These are phyloP conservation scores for Eledona agricola DNA, from an alignment of 2,888 invertebrate species.

Conservation along the genomic window DNA sequence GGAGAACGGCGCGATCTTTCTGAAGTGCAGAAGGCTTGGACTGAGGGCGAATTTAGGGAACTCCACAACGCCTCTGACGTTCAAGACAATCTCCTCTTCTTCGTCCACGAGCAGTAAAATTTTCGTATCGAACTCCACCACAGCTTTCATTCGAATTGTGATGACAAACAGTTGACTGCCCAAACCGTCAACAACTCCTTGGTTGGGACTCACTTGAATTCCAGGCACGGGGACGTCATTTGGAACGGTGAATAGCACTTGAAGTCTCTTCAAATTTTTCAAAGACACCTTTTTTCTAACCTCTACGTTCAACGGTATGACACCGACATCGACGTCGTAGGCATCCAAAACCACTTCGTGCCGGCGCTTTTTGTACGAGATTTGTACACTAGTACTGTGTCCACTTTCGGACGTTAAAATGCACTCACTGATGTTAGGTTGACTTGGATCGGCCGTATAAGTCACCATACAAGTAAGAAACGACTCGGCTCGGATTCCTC, in stretches of 20 bases:
- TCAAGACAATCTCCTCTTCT: slow-evolving; percentile 62
- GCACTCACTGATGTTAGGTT: slow-evolving; percentile 49
- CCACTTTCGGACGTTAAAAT: slow-evolving; percentile 56
- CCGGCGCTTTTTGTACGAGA: slow-evolving; percentile 28
- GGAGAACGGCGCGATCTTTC: slow-evolving; percentile 61
- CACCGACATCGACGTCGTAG: slow-evolving; percentile 47
- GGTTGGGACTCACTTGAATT: slow-evolving; percentile 46
- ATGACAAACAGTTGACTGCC: slow-evolving; percentile 48
- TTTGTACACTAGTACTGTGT: slow-evolving; percentile 45
- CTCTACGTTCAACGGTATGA: slow-evolving; percentile 58
- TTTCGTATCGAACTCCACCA: slow-evolving; percentile 38
- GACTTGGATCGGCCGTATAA: slow-evolving; percentile 47
- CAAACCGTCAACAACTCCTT: slow-evolving; percentile 44
- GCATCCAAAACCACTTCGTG: slow-evolving; percentile 37
- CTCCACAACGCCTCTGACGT: slow-evolving; percentile 63
- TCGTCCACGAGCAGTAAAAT: slow-evolving; percentile 46
- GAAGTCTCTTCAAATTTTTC: slow-evolving; percentile 39
- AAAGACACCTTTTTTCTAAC: slow-evolving; percentile 43
- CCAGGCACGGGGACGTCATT: slow-evolving; percentile 44
- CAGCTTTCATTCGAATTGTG: slow-evolving; percentile 38
- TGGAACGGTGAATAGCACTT: slow-evolving; percentile 6
- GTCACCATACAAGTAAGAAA: slow-evolving; percentile 63
- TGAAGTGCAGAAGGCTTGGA: slow-evolving; percentile 65
- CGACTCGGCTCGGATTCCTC: slow-evolving; percentile 65
- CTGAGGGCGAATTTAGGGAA: slow-evolving; percentile 65